Evolutionary conservation across 2,797 vertebrate genomes (phyloP), one percentile per base, ranked within the genome.

Genomic region (Odontamblyopus rebecca): DNA sequence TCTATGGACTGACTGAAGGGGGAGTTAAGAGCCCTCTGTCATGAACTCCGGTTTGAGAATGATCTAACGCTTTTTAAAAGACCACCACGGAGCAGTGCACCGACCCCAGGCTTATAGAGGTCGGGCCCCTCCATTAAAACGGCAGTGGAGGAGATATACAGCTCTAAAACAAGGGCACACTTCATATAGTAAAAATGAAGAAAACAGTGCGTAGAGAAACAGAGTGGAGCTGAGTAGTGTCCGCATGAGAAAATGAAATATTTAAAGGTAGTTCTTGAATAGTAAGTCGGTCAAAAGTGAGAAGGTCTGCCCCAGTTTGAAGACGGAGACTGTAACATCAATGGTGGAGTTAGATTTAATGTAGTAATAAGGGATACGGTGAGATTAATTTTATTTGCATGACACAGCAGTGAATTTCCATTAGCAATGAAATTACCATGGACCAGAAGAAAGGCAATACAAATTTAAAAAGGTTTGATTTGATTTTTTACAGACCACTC

Each of bases 1-100:
- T 44, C 61, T 7, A 18, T 26, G 61, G 61, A n/a, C 61, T 38
- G 38, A 44, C 61, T 63, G 61, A 41, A 38, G 61, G 35, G 32
- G 61, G 61, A 63, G 61, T 67, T 75, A 74, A 26, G 78, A 76
- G 77, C 78, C 81, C 82, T 70, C 68, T 76, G 61, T 63, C 38
- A 63, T 63, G 35, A 63, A 63, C 61, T 63, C 35, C 32, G 12
- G 19, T 63, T 63, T 63, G 61, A 41, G 61, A 44, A 41, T 63
- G 61, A 41, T 44, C 61, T 9, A 63, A 63, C 15, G 11, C 61
- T 63, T 41, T 63, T 44, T 63, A 63, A 63, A 63, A 44, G 61
- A 63, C 18, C 19, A 41, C 35, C 13, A 13, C 61, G 29, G 26
- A 51, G 44, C 64, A 51, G 15, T 51, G 63, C 15, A 6, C 41